Conservation (phyloP, 1,140 invertebrate species). For the Sarcophaga bullata region DNA sequence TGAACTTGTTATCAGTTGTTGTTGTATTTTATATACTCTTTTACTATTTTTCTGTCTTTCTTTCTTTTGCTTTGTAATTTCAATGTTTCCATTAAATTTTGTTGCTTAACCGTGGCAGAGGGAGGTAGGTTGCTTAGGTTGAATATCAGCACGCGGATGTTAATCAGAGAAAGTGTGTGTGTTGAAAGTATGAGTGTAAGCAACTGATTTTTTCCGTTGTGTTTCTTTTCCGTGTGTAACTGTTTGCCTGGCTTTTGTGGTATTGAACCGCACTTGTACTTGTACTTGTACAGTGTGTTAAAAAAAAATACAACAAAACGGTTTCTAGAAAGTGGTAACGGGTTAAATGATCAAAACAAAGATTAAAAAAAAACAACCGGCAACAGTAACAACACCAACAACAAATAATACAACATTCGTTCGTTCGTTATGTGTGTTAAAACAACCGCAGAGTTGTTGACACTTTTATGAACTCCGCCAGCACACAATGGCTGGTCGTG, state of each 20-base stretch:
- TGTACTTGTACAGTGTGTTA: not conserved
- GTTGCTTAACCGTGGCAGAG: too few relatives aligned
- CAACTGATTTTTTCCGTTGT: too few relatives aligned
- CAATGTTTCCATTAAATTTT: too few relatives aligned
- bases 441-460: constrained; percentile 23
- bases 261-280: constrained; percentile 10
- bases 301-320: not conserved
- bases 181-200: too few relatives aligned
- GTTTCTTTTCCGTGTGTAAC: too few relatives aligned
- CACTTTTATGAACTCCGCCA: constrained; percentile 15
- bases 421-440: constrained; percentile 12
- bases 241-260: not conserved
- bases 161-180: too few relatives aligned
- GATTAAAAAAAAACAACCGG: not conserved
- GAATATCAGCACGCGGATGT: too few relatives aligned
- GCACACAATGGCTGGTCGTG: constrained; percentile 15
- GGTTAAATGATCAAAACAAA: not conserved
- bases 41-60: not conserved
- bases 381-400: not conserved
- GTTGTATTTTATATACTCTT: not conserved
- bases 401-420: too few relatives aligned
- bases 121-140: too few relatives aligned
- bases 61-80: too few relatives aligned
- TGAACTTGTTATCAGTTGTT: not conserved
- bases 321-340: not conserved